Conservation (phyloP, 2,888 invertebrate genomes). For the Drosophila cracens region DNA sequence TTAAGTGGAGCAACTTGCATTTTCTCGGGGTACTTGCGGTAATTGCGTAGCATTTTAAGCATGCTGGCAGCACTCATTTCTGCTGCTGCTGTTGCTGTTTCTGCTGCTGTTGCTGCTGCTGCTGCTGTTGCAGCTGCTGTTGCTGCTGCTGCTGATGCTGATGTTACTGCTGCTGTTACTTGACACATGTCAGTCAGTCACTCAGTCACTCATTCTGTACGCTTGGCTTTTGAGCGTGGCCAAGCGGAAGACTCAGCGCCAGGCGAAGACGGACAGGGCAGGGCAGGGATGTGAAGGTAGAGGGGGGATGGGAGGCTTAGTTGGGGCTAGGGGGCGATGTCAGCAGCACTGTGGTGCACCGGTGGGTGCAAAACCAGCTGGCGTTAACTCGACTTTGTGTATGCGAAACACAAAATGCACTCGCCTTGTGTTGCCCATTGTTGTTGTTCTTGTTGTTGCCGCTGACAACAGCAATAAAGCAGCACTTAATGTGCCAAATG, state of each 20-base stretch:
- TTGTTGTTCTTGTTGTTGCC: constrained; percentile 21
- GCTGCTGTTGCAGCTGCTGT: constrained; percentile 19
- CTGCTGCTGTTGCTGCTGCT: constrained; percentile 39
- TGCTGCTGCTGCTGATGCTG: constrained; percentile 36
- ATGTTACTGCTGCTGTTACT: constrained; percentile 66
- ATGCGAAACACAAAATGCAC: constrained; percentile 55
- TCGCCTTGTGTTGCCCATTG: constrained; percentile 25
- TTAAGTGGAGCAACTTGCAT: constrained; percentile 18
- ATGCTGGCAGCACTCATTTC: constrained; percentile 53
- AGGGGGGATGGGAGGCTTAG: neutral
- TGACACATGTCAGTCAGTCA: constrained; percentile 78
- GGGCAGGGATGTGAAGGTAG: neutral
- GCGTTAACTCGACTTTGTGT: constrained; percentile 52
- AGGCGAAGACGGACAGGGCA: neutral
- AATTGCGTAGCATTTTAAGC: constrained; percentile 75
- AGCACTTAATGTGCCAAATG: constrained; percentile 66
- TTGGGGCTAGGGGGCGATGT: neutral
- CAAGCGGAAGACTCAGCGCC: constrained; percentile 45
- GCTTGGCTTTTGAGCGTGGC: constrained; percentile 51
- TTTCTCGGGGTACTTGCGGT: constrained; percentile 66
- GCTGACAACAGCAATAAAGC: constrained; percentile 59
- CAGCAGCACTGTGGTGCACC: neutral
- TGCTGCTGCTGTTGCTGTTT: constrained; percentile 29
- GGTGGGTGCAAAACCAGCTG: constrained; percentile 30
- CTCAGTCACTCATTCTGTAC: constrained; percentile 50